phyloP scores from a whole-genome alignment of 2,888 invertebrate genomes.

The Griposia aprilina region DNA sequence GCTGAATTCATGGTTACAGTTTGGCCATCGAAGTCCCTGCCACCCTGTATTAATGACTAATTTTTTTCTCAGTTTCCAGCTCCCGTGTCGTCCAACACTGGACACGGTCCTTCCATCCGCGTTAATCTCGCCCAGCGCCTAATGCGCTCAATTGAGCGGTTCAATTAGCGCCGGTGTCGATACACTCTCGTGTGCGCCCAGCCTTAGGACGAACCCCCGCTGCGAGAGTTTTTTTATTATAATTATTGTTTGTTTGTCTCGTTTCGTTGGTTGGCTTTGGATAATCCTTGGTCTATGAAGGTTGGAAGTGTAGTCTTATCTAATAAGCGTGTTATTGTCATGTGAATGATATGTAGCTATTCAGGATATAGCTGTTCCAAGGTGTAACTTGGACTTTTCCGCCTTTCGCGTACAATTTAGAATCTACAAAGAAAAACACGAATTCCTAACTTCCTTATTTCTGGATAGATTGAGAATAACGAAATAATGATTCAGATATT shows the following conservation, averaged over 20 bases:
- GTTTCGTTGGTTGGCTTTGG: conserved; percentile 51
- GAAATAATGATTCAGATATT: too few relatives aligned
- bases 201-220: conserved; percentile 66
- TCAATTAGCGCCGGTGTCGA: conserved; percentile 76
- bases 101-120: conserved; percentile 46
- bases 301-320: conserved; percentile 6
- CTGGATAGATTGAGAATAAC: too few relatives aligned
- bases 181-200: conserved; percentile 50
- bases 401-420: neutral
- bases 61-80: too few relatives aligned
- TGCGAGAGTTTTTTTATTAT: conserved; percentile 63
- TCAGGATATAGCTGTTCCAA: neutral
- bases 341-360: neutral
- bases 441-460: too few relatives aligned
- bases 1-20: too few relatives aligned
- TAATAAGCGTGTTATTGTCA: conserved; percentile 36
- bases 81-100: conserved; percentile 59
- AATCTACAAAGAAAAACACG: too few relatives aligned
- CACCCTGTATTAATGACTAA: too few relatives aligned
- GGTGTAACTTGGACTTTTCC: neutral
- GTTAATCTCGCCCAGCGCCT: conserved; percentile 69
- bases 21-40: too few relatives aligned
- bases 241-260: conserved; percentile 74
- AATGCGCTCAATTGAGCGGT: conserved; percentile 75
- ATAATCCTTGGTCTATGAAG: conserved; percentile 40